These are phyloP conservation scores for Daktulosphaira vitifoliae DNA, from an alignment of 1,140 invertebrate species.

Conservation along the genomic window DNA sequence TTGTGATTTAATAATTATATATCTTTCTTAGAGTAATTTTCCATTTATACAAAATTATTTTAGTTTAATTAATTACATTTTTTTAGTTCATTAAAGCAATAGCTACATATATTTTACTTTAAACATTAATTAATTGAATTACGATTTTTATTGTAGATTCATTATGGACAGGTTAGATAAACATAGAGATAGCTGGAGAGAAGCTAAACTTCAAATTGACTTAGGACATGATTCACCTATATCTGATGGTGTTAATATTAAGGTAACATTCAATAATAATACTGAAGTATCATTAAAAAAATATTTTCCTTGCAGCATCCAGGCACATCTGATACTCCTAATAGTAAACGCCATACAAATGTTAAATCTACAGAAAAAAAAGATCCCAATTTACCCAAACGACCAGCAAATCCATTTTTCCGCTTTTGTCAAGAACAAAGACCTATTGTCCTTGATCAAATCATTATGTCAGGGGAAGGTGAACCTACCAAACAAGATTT, in stretches of 20 bases:
- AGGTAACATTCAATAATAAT: slow-evolving; percentile 13
- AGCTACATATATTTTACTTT: not conserved
- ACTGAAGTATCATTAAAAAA: not conserved
- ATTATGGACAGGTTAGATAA: slow-evolving; percentile 40
- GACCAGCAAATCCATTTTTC: slow-evolving; percentile 69
- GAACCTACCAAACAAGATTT: slow-evolving; percentile 66
- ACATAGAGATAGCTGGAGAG: slow-evolving; percentile 40
- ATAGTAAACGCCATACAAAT: slow-evolving; percentile 41
- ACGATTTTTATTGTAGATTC: slow-evolving; percentile 37
- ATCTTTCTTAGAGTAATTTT: too few species aligned
- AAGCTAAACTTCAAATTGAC: slow-evolving; percentile 32
- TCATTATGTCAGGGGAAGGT: slow-evolving; percentile 50
- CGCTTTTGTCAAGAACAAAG: slow-evolving; percentile 71
- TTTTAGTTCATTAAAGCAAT: slow-evolving; percentile 19
- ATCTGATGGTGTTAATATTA: slow-evolving; percentile 11
- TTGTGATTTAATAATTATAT: too few species aligned
- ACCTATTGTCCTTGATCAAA: slow-evolving; percentile 54
- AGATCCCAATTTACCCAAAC: slow-evolving; percentile 68
- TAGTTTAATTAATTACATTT: too few species aligned
- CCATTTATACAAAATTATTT: too few species aligned
- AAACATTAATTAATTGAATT: too few species aligned
- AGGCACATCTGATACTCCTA: slow-evolving; percentile 15
- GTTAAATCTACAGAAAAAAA: slow-evolving; percentile 46
- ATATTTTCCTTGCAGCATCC: slow-evolving; percentile 1
- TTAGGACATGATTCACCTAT: slow-evolving; percentile 20